phyloP scores from a whole-genome alignment of 2,888 invertebrate genomes.

The Drosophila pseudotakahashii region DNA sequence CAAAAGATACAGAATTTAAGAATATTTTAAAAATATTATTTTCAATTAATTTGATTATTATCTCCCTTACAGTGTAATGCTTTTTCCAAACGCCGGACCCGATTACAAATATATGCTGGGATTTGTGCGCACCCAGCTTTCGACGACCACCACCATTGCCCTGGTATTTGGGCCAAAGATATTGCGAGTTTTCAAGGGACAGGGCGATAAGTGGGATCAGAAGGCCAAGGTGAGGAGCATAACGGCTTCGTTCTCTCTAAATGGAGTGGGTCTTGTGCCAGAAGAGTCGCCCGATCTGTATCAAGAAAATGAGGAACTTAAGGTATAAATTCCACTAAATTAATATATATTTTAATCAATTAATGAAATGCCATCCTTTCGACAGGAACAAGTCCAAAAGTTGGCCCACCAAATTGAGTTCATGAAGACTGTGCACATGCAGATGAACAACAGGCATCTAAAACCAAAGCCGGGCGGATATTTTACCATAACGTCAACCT shows the following conservation, averaged over 20 bases:
- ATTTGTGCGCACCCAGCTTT: constrained; percentile 95
- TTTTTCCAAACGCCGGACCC: constrained; percentile 94
- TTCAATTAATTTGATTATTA: background rate
- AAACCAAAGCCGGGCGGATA: constrained; percentile 93
- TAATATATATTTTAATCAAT: background rate
- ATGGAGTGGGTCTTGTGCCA: constrained; percentile 93
- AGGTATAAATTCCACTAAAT: constrained; percentile 85
- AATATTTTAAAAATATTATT: no score
- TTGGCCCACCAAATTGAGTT: constrained; percentile 96
- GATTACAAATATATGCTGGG: constrained; percentile 96
- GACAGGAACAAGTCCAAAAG: constrained; percentile 94
- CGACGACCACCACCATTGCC: constrained; percentile 90
- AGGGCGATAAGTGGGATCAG: constrained; percentile 96
- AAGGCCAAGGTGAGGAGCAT: constrained; percentile 92
- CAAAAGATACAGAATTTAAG: no score
- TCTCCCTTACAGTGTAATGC: constrained; percentile 88
- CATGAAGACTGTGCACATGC: constrained; percentile 97
- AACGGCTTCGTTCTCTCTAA: constrained; percentile 93
- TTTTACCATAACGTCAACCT: constrained; percentile 88
- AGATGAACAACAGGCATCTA: constrained; percentile 94
- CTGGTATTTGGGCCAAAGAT: constrained; percentile 87
- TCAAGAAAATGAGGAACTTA: constrained; percentile 95
- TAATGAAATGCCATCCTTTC: background rate
- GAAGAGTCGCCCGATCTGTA: constrained; percentile 94
- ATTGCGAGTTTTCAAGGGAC: constrained; percentile 91